Conservation (phyloP, 2,797 vertebrate genomes). For the Tragopan temminckii region DNA sequence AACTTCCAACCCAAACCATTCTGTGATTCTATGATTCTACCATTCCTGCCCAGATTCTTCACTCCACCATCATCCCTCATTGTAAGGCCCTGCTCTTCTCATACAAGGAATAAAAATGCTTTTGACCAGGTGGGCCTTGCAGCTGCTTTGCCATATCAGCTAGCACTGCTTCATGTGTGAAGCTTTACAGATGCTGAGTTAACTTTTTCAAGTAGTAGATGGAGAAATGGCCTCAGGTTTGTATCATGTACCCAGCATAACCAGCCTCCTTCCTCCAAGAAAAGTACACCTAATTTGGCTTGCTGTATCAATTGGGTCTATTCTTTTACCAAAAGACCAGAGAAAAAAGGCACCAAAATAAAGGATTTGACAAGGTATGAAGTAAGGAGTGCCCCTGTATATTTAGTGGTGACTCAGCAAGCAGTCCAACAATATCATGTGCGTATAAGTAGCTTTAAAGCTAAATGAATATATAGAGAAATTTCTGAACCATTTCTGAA, state of each 20-base stretch:
- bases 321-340: background rate
- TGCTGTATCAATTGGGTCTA: background rate
- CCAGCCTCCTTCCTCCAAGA: background rate
- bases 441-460: background rate
- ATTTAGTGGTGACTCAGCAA: background rate
- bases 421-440: background rate
- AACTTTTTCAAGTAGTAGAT: background rate
- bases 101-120: background rate
- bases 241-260: background rate
- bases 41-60: background rate
- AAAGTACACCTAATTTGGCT: background rate
- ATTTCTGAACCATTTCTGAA: background rate
- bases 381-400: background rate
- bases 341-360: background rate
- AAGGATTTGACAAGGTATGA: background rate
- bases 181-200: background rate
- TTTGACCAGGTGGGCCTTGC: background rate
- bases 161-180: background rate
- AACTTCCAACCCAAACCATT: too few species aligned
- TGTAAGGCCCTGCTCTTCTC: background rate
- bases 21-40: too few species aligned
- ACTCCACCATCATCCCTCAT: rapidly evolving
- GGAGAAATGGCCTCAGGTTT: background rate
- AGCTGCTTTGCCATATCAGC: background rate
- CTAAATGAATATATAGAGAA: background rate